phyloP scores from a whole-genome alignment of 2,888 invertebrate species.

The Trachelus stipa region DNA sequence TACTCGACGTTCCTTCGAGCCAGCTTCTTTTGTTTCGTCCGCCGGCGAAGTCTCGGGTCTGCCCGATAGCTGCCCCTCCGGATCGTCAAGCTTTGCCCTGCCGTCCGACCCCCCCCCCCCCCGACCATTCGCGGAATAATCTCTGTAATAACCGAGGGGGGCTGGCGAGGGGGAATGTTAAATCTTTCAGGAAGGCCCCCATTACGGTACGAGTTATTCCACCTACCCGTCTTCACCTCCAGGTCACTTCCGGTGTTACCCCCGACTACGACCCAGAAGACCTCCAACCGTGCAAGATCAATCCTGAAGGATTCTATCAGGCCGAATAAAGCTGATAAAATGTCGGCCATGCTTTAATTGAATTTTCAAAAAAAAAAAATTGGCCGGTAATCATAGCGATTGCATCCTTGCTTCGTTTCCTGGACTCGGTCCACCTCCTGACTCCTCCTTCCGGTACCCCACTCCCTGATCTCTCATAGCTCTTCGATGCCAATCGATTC shows the following conservation, averaged over 20 bases:
- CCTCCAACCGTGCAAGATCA: not conserved
- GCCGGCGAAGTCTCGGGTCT: not conserved
- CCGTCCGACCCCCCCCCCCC: too few species aligned
- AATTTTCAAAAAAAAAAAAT: not conserved
- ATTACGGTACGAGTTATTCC: too few species aligned
- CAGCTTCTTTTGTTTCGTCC: not conserved
- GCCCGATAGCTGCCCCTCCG: not conserved
- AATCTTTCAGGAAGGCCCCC: too few species aligned
- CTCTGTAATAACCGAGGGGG: too few species aligned
- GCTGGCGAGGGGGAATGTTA: too few species aligned
- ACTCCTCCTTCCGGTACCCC: not conserved
- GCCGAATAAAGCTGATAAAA: not conserved
- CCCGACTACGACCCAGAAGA: too few species aligned
- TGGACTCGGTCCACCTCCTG: too few species aligned
- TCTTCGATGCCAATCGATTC: not conserved
- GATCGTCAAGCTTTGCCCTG: not conserved
- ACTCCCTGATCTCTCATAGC: not conserved
- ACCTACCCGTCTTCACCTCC: too few species aligned
- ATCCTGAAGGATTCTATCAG: not conserved
- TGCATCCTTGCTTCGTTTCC: too few species aligned
- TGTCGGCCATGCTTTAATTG: not conserved
- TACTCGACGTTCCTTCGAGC: not conserved
- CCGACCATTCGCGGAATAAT: too few species aligned
- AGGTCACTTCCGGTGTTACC: too few species aligned
- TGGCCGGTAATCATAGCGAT: too few species aligned